phyloP scores from a whole-genome alignment of 2,888 invertebrate species.

The Tridacna gigas region DNA sequence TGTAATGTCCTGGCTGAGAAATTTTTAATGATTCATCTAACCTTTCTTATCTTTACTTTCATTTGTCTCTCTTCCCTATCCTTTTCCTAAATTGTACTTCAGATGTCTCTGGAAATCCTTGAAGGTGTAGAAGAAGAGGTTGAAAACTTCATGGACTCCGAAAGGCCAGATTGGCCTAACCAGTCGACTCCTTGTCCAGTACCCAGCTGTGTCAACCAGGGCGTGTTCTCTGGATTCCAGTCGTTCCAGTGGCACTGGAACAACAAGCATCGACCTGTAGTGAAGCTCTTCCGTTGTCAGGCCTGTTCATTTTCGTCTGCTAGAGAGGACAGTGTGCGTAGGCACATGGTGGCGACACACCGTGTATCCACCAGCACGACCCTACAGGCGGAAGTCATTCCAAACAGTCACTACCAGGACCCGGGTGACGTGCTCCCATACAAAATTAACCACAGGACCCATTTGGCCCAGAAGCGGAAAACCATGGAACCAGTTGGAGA shows the following conservation, averaged over 20 bases:
- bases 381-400: background rate
- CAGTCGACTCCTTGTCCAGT: constrained; percentile 11
- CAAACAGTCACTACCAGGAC: background rate
- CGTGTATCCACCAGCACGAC: background rate
- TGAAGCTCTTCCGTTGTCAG: background rate
- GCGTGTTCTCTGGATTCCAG: background rate
- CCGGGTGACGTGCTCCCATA: constrained; percentile 1
- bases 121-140: constrained; percentile 7
- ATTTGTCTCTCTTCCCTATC: background rate
- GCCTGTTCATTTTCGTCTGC: background rate
- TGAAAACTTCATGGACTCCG: background rate
- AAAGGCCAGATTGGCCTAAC: constrained; percentile 24
- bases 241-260: constrained; percentile 8
- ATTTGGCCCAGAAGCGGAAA: background rate
- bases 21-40: constrained; percentile 2
- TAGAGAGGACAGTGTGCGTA: background rate
- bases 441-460: background rate
- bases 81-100: background rate
- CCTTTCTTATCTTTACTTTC: background rate
- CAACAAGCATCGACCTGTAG: background rate
- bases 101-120: constrained; percentile 13
- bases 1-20: constrained; percentile 15
- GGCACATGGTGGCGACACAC: background rate
- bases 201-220: background rate
- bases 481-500: background rate